phyloP scores from a whole-genome alignment of 2,888 invertebrate species.

The Ormyrus nitidulus region DNA sequence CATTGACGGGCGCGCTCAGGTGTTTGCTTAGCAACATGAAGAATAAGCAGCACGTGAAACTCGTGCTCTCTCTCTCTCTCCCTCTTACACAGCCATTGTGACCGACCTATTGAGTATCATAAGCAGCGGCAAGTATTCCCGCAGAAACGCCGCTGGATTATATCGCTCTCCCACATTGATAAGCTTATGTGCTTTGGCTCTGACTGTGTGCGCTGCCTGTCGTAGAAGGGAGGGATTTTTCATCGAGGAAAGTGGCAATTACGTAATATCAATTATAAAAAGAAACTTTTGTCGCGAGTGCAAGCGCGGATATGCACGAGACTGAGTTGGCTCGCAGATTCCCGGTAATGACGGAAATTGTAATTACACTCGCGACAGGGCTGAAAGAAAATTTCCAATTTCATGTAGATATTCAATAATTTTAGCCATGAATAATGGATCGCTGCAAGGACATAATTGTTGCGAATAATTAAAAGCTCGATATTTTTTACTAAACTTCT shows the following conservation, averaged over 20 bases:
- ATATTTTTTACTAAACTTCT: no score
- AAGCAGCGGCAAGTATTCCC: constrained; percentile 51
- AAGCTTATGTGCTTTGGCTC: constrained; percentile 1
- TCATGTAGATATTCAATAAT: constrained; percentile 14
- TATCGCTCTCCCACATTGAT: constrained; percentile 19
- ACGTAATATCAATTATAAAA: constrained; percentile 40
- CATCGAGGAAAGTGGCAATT: constrained; percentile 42
- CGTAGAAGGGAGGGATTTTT: constrained; percentile 7
- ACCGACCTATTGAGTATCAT: constrained; percentile 47
- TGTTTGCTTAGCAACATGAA: constrained; percentile 56
- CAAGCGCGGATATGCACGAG: neutral
- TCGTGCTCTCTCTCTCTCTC: neutral
- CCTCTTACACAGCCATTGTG: constrained; percentile 36
- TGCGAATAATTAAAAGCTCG: neutral
- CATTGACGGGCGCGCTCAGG: constrained; percentile 53
- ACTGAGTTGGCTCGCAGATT: neutral
- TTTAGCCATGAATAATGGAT: constrained; percentile 24
- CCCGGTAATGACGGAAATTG: constrained; percentile 36
- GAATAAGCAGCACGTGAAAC: constrained; percentile 27
- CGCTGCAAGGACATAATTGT: neutral
- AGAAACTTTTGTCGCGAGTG: constrained; percentile 32
- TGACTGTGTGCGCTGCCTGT: neutral
- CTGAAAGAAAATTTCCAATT: constrained; percentile 23
- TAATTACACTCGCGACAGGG: constrained; percentile 27
- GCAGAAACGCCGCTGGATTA: constrained; percentile 47